Conservation (phyloP, 2,797 vertebrate species). For the Helarctos malayanus region DNA sequence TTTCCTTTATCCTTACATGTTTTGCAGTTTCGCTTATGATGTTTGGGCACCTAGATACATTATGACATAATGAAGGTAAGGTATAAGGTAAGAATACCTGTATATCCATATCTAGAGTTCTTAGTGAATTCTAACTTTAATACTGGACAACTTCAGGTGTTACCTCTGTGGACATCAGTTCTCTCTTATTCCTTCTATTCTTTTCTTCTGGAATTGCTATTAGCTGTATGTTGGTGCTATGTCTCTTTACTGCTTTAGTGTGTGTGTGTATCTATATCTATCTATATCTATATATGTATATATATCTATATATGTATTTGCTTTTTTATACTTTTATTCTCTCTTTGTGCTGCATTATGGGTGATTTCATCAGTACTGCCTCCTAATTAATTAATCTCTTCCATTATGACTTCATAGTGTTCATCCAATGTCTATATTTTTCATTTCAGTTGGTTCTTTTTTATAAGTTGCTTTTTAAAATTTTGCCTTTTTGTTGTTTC, state of each 20-base stretch:
- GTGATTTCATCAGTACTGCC: background rate
- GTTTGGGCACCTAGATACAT: background rate
- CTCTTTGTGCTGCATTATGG: background rate
- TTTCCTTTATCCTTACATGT: background rate
- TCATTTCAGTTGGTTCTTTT: background rate
- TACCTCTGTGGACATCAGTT: background rate
- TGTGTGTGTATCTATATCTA: too few species aligned
- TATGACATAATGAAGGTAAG: background rate
- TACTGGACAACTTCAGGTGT: background rate
- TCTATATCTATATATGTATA: background rate
- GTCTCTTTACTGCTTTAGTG: background rate
- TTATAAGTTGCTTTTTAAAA: constrained; percentile 19
- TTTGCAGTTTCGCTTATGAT: background rate
- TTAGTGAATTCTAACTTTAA: constrained; percentile 26
- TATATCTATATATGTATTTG: background rate
- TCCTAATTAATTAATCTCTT: background rate
- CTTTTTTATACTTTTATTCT: background rate
- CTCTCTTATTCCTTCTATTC: background rate
- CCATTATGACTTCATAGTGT: background rate
- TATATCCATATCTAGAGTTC: background rate
- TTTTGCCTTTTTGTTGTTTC: constrained; percentile 1
- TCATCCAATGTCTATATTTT: background rate
- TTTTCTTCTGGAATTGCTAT: constrained; percentile 17
- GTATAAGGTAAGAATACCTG: background rate
- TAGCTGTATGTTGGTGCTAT: background rate